phyloP scores from a whole-genome alignment of 2,113 vertebrate species.

The Erpornis zantholeuca region DNA sequence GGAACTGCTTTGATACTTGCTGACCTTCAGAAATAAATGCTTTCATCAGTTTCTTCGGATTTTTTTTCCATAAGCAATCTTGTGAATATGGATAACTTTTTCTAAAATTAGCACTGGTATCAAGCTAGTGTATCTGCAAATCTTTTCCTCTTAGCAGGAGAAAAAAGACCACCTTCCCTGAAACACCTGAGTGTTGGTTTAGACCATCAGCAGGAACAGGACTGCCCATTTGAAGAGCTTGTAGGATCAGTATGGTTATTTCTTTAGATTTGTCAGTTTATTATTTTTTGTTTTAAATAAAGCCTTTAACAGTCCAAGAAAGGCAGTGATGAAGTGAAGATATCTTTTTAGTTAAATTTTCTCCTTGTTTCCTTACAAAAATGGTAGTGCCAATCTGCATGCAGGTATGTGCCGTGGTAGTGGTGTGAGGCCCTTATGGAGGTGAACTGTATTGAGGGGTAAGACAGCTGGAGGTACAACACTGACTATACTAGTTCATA shows the following conservation, averaged over 20 bases:
- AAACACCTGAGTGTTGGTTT: not conserved
- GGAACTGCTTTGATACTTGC: slow-evolving; percentile 29
- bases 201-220: not conserved
- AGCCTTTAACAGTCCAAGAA: not conserved
- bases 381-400: not conserved
- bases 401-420: not conserved
- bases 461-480: not conserved
- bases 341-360: not conserved
- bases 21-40: slow-evolving; percentile 50
- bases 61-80: not conserved
- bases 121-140: not conserved
- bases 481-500: not conserved
- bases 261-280: not conserved
- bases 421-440: not conserved
- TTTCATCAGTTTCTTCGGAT: not conserved
- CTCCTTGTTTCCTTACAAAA: not conserved
- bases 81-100: slow-evolving; percentile 5
- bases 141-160: not conserved
- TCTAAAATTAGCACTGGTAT: not conserved
- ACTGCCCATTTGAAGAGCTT: not conserved
- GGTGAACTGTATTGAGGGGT: not conserved
- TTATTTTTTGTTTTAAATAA: not conserved
- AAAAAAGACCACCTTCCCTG: not conserved
- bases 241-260: not conserved
- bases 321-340: not conserved